Evolutionary conservation across 92 coral and sea anemone species (phyloP).

Genomic region (Heliopora coerulea): DNA sequence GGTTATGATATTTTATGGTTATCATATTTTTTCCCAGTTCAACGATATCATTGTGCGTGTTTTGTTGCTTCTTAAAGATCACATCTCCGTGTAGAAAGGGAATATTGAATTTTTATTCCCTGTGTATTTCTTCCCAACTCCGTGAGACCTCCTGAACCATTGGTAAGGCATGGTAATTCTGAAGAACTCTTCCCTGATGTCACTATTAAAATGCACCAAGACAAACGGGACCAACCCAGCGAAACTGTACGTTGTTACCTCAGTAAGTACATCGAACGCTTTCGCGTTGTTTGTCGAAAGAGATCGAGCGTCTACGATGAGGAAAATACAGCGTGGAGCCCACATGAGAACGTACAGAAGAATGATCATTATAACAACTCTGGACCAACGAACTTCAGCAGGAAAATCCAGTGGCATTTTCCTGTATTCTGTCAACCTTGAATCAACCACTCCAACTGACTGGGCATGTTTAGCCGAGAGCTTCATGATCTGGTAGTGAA

Average conservation of each 20-base stretch:
- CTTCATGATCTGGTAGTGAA: conserved; percentile 39
- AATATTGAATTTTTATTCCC: conserved; percentile 17
- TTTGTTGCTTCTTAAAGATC: not conserved
- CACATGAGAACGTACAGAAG: conserved; percentile 33
- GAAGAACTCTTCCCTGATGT: conserved; percentile 43
- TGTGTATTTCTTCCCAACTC: conserved; percentile 35
- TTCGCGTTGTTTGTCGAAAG: conserved; percentile 13
- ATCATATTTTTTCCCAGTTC: not conserved
- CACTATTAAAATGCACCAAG: conserved; percentile 33
- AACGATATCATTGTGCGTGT: not conserved
- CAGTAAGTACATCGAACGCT: conserved; percentile 38
- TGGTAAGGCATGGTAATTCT: conserved; percentile 37
- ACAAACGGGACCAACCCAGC: conserved; percentile 37
- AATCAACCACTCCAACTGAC: conserved; percentile 32
- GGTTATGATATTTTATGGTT: no score
- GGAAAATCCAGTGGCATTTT: conserved; percentile 27
- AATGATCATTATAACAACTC: conserved; percentile 34
- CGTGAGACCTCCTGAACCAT: conserved; percentile 33
- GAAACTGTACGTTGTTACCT: conserved; percentile 31
- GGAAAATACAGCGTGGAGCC: conserved; percentile 40
- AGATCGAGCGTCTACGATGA: conserved; percentile 17
- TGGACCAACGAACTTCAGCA: conserved; percentile 41
- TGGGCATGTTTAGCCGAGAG: conserved; percentile 31
- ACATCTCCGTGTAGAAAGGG: conserved; percentile 18
- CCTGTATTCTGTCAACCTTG: conserved; percentile 29